phyloP scores from a whole-genome alignment of 2,888 invertebrate genomes.

The Epistrophe eligans region DNA sequence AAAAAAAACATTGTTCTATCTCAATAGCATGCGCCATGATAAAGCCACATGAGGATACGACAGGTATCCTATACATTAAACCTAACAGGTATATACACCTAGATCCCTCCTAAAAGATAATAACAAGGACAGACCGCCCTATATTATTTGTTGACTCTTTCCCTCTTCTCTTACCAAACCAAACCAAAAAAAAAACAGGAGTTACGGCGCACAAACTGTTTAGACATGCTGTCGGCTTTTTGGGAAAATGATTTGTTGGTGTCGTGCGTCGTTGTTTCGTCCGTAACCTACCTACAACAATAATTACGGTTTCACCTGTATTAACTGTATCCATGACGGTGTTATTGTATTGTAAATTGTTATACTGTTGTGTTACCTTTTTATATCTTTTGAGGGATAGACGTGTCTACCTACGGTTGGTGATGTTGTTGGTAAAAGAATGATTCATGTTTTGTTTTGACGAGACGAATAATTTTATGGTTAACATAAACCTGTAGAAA shows the following conservation, averaged over 20 bases:
- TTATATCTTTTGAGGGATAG: slow-evolving; percentile 42
- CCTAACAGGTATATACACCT: slow-evolving; percentile 9
- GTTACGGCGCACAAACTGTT: slow-evolving; percentile 62
- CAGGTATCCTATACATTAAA: slow-evolving; percentile 25
- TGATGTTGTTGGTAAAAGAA: slow-evolving; percentile 27
- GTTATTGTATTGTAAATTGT: not conserved
- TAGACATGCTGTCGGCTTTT: slow-evolving; percentile 67
- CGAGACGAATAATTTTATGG: slow-evolving; percentile 66
- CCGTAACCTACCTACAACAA: slow-evolving; percentile 4
- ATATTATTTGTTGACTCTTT: slow-evolving; percentile 49
- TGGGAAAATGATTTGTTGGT: slow-evolving; percentile 63
- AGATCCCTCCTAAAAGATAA: slow-evolving; percentile 52
- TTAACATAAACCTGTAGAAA: slow-evolving; percentile 50
- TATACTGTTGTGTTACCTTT: slow-evolving; percentile 27
- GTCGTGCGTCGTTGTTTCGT: not conserved
- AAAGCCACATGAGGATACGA: slow-evolving; percentile 18
- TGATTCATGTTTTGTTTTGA: slow-evolving; percentile 75
- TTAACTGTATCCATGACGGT: slow-evolving; percentile 59
- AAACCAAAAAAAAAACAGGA: not conserved
- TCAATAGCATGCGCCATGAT: slow-evolving; percentile 41
- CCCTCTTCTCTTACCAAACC: slow-evolving; percentile 10
- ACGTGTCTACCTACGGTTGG: not conserved
- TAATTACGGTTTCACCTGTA: slow-evolving; percentile 68
- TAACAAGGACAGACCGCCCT: slow-evolving; percentile 67
- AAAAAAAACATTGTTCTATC: not conserved